phyloP scores from a whole-genome alignment of 1,140 invertebrate genomes.

The Nilaparvata lugens region DNA sequence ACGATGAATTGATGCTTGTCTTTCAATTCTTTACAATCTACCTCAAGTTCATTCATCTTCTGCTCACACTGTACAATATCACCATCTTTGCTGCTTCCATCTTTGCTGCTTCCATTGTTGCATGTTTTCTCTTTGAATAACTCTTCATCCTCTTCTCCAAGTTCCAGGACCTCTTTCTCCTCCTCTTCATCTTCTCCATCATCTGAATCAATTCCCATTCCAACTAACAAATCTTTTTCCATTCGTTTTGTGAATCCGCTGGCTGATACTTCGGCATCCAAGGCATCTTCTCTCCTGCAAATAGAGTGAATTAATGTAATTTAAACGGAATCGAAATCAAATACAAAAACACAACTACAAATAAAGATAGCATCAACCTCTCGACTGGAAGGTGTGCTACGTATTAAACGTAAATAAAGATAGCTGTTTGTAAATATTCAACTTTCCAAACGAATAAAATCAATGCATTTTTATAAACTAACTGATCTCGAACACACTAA shows the following conservation, averaged over 20 bases:
- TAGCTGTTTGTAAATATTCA: too few species aligned
- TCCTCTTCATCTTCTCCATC: slow-evolving; percentile 33
- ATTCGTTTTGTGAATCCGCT: slow-evolving; percentile 85
- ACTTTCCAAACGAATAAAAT: too few species aligned
- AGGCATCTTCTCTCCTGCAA: slow-evolving; percentile 62
- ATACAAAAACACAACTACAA: background rate
- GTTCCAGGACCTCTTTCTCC: slow-evolving; percentile 33
- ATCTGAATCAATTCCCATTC: slow-evolving; percentile 40
- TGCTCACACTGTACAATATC: slow-evolving; percentile 24
- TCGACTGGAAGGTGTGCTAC: too few species aligned
- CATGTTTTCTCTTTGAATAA: too few species aligned
- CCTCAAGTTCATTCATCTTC: slow-evolving; percentile 28
- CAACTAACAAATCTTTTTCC: slow-evolving; percentile 57
- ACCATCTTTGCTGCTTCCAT: too few species aligned
- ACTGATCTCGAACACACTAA: too few species aligned
- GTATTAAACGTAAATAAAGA: too few species aligned
- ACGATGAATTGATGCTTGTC: background rate
- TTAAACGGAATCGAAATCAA: background rate
- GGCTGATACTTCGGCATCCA: slow-evolving; percentile 84
- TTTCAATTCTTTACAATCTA: slow-evolving; percentile 17
- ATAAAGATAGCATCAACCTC: background rate
- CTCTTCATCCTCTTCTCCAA: slow-evolving; percentile 29
- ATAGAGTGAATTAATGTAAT: background rate
- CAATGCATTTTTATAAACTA: too few species aligned
- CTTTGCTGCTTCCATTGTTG: too few species aligned